Conservation (phyloP, 2,888 invertebrate species). For the Diogma glabrata region DNA sequence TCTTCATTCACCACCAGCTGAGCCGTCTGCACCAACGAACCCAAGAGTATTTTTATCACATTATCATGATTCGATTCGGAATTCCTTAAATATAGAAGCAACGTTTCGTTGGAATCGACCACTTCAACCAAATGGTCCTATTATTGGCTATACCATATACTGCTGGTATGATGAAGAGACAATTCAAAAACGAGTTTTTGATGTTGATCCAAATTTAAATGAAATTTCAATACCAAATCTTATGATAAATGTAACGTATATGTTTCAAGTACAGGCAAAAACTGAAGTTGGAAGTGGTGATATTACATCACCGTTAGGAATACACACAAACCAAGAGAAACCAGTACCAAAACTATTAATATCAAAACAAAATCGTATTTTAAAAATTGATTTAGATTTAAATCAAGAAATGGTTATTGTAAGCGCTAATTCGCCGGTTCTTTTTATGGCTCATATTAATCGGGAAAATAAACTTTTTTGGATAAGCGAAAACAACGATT, state of each 20-base stretch:
- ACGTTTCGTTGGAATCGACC: slow-evolving; percentile 76
- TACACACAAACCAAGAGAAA: slow-evolving; percentile 56
- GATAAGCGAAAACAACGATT: slow-evolving; percentile 49
- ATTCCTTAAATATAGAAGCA: slow-evolving; percentile 38
- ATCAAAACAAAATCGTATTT: slow-evolving; percentile 59
- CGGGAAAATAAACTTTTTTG: slow-evolving; percentile 67
- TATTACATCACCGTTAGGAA: slow-evolving; percentile 50
- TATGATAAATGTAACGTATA: slow-evolving; percentile 50
- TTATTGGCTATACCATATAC: slow-evolving; percentile 49
- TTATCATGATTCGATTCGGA: slow-evolving; percentile 29
- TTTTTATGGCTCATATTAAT: slow-evolving; percentile 55
- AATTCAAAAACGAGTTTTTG: slow-evolving; percentile 41
- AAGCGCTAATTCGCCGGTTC: slow-evolving; percentile 50
- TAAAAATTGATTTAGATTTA: slow-evolving; percentile 64
- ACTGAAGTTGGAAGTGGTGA: slow-evolving; percentile 68
- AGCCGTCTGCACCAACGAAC: slow-evolving; percentile 61
- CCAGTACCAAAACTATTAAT: slow-evolving; percentile 70
- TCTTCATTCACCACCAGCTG: slow-evolving; percentile 68
- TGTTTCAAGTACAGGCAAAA: slow-evolving; percentile 63
- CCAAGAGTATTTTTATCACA: slow-evolving; percentile 62
- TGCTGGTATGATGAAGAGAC: slow-evolving; percentile 49
- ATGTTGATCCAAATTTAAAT: slow-evolving; percentile 21
- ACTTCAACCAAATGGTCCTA: slow-evolving; percentile 56
- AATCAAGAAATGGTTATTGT: slow-evolving; percentile 48
- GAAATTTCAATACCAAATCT: slow-evolving; percentile 45